phyloP scores from a whole-genome alignment of 2,797 vertebrate genomes.

The Pantherophis alleghaniensis region DNA sequence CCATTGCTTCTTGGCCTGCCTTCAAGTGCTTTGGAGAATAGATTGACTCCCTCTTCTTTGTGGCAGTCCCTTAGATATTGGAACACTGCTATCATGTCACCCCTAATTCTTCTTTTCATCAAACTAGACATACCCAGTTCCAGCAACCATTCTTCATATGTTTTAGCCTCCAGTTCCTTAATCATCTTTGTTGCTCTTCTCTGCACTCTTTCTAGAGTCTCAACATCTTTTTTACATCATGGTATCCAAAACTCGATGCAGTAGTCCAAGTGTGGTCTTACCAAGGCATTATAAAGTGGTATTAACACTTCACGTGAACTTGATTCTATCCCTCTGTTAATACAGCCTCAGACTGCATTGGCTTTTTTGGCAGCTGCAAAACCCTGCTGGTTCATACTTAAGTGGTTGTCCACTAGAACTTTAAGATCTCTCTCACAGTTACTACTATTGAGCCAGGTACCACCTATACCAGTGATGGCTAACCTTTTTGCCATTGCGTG shows the following conservation, averaged over 20 bases:
- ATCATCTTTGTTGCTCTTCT: not conserved
- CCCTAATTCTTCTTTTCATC: not conserved
- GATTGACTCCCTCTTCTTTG: not conserved
- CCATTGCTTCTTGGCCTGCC: not conserved
- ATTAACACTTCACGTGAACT: no score
- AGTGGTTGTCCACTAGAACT: not conserved
- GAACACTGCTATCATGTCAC: not conserved
- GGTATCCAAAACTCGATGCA: not conserved
- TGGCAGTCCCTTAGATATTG: not conserved
- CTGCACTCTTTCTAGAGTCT: not conserved
- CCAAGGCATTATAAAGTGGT: no score
- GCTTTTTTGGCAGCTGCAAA: not conserved
- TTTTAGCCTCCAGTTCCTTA: not conserved
- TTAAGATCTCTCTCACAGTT: not conserved
- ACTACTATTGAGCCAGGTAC: not conserved
- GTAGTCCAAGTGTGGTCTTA: no score
- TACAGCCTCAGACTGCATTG: no score
- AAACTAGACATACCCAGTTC: not conserved
- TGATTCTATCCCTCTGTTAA: not conserved
- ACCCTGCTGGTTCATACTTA: not conserved
- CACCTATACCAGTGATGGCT: no score
- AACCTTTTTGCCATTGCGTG: no score
- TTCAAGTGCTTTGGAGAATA: not conserved
- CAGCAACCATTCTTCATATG: not conserved
- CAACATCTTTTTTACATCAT: not conserved